Evolutionary conservation across 2,113 vertebrate genomes (phyloP).

Genomic region (Danio rerio): GRCz12tu NC_133192.1:45028001-45028500

Average conservation of each 20-base stretch:
- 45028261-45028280: background rate
- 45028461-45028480: too few species aligned
- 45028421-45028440: too few species aligned
- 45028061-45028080: background rate
- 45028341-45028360: background rate
- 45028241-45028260: background rate
- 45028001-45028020: too few species aligned
- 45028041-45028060: too few species aligned
- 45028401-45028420: background rate
- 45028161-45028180: conserved; percentile 52
- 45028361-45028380: background rate
- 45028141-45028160: conserved; percentile 22
- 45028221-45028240: conserved; percentile 11
- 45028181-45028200: conserved; percentile 29
- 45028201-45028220: background rate
- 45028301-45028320: background rate
- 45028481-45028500: too few species aligned
- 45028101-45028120: conserved; percentile 39
- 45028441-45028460: too few species aligned
- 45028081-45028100: too few species aligned
- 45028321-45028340: background rate
- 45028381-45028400: background rate
- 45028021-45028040: too few species aligned
- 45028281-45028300: background rate
- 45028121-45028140: conserved; percentile 64